These are phyloP conservation scores for Melanotaenia maccullochi DNA, from an alignment of 2,797 vertebrate species.

Conservation along the genomic window DNA sequence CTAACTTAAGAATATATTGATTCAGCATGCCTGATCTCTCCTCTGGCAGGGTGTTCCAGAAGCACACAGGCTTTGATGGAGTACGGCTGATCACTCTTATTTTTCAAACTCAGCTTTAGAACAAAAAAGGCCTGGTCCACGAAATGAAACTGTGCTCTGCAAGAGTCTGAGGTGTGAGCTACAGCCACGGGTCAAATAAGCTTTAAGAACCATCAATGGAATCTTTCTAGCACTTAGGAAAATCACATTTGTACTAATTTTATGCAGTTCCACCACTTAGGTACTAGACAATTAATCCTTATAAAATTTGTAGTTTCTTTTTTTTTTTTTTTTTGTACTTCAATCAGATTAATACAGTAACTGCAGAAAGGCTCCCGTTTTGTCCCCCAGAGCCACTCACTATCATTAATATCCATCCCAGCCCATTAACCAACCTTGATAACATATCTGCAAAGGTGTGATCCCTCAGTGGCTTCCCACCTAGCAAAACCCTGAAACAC, in stretches of 20 bases:
- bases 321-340: neutral
- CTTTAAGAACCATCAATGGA: constrained; percentile 53
- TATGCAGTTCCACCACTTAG: constrained; percentile 16
- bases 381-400: neutral
- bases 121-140: constrained; percentile 14
- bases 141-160: constrained; percentile 17
- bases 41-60: constrained; percentile 38
- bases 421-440: neutral
- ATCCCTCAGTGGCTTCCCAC: constrained; percentile 14
- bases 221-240: constrained; percentile 34
- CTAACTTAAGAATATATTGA: constrained; percentile 61
- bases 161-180: constrained; percentile 20
- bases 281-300: neutral
- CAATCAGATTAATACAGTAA: neutral
- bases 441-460: constrained; percentile 2
- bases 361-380: neutral
- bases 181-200: constrained; percentile 4
- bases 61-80: constrained; percentile 46
- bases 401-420: neutral
- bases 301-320: neutral
- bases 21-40: constrained; percentile 43
- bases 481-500: neutral
- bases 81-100: constrained; percentile 47
- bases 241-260: constrained; percentile 6
- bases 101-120: constrained; percentile 53